phyloP scores from a whole-genome alignment of 2,888 invertebrate species.

The Euspilapteryx auroguttella region DNA sequence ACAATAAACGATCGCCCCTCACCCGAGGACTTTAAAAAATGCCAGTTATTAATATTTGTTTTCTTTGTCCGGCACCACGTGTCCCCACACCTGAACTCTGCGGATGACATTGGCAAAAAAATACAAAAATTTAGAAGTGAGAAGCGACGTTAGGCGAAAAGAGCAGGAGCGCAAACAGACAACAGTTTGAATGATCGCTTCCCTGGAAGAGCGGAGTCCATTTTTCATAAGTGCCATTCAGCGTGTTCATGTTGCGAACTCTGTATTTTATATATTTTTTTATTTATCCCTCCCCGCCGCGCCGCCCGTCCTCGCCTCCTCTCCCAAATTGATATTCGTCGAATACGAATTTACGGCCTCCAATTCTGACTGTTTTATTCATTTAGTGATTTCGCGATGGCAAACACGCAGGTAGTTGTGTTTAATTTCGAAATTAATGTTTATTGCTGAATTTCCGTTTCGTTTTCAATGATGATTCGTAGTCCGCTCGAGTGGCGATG shows the following conservation, averaged over 20 bases:
- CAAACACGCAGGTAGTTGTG: slow-evolving; percentile 56
- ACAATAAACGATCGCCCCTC: slow-evolving; percentile 41
- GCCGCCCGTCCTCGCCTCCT: slow-evolving; percentile 21
- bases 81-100: slow-evolving; percentile 57
- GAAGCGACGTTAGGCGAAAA: slow-evolving; percentile 31
- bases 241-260: slow-evolving; percentile 33
- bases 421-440: slow-evolving; percentile 60
- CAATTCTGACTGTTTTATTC: slow-evolving; percentile 57
- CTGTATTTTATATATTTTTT: slow-evolving; percentile 35
- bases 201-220: slow-evolving; percentile 60
- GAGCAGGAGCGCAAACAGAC: slow-evolving; percentile 58
- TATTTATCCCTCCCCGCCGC: slow-evolving; percentile 35
- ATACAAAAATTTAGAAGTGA: slow-evolving; percentile 18
- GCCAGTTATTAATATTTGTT: slow-evolving; percentile 58
- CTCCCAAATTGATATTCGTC: slow-evolving; percentile 56
- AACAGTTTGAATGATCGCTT: slow-evolving; percentile 62
- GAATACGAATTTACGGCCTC: slow-evolving; percentile 44
- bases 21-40: slow-evolving; percentile 50
- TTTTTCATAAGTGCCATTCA: slow-evolving; percentile 63
- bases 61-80: slow-evolving; percentile 55
- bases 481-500: slow-evolving; percentile 11
- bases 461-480: slow-evolving; percentile 30
- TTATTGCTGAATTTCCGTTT: slow-evolving; percentile 51
- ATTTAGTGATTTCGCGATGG: slow-evolving; percentile 54
- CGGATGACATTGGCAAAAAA: slow-evolving; percentile 50